Evolutionary conservation across 1,140 invertebrate genomes (phyloP), one percentile per base, ranked within the genome.

Genomic region (Carcinoscorpius rotundicauda): DNA sequence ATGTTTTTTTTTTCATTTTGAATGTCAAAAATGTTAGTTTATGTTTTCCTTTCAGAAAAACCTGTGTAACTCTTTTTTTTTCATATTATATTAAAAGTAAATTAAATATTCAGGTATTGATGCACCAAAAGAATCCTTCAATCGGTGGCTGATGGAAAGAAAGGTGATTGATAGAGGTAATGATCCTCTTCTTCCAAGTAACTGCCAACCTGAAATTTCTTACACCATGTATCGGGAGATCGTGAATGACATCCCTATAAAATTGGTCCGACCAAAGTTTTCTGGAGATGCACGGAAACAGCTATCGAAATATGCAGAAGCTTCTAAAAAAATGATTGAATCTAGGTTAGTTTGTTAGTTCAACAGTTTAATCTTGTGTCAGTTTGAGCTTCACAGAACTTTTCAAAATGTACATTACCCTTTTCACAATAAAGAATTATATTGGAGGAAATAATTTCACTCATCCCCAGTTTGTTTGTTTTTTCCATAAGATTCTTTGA

Each of bases 241-340:
- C 51, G 97, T 98, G 92, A 93, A 96, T 77, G 94, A 98, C 76
- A 95, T 98, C 72, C 95, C 95, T 0, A 92, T 98, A 51, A 97
- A 96, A 79, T 82, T 98, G 58, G 84, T 92, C 5, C 86, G 91
- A 75, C 93, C 94, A 6, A 97, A 96, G 76, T 97, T 92, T 74
- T 93, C 91, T 5, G 91, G 89, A 4, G 94, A 98, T 79, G 93
- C 94, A 0, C 81, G 93, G n/a, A 97, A 97, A 76, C 94, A 97
- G 74, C 78, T 98, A 1, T 93, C 91, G 5, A 84, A 89, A 56
- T 98, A 97, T 77, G 93, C 93, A 0, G 93, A 98, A 77, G 93
- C 93, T 5, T 94, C 94, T 0, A 97, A 97, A 74, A 92, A 93
- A 76, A 93, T 97, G 80, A 95, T 98, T 68, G 72, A 73, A 64